Conservation (phyloP, 2,888 invertebrate genomes). For the Clitarchus hookeri region DNA sequence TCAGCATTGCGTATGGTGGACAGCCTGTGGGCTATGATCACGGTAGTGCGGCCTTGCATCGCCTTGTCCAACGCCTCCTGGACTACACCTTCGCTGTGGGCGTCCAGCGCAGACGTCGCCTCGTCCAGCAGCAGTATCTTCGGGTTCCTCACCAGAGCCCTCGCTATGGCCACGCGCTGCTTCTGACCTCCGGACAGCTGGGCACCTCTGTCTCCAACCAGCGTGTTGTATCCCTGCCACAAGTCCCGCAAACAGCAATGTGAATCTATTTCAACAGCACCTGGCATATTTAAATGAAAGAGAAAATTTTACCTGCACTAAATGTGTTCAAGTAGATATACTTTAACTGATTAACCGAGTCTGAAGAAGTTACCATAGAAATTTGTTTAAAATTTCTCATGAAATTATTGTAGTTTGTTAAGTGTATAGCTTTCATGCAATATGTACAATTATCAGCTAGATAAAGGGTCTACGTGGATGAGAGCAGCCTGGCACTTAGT, state of each 20-base stretch:
- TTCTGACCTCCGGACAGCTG: slow-evolving; percentile 84
- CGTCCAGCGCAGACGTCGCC: slow-evolving; percentile 84
- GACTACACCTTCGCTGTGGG: slow-evolving; percentile 75
- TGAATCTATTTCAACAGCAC: too few relatives aligned
- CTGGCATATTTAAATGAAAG: too few relatives aligned
- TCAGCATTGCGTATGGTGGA: slow-evolving; percentile 85
- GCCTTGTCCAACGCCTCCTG: slow-evolving; percentile 87
- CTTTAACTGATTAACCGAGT: too few relatives aligned
- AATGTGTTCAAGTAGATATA: too few relatives aligned
- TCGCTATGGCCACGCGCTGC: slow-evolving; percentile 83
- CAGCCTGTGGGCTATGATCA: slow-evolving; percentile 85
- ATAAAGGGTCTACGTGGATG: too few relatives aligned
- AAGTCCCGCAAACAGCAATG: neutral
- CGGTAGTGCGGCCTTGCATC: slow-evolving; percentile 78
- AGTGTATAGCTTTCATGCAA: too few relatives aligned
- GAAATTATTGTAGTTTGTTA: too few relatives aligned
- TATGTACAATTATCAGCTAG: too few relatives aligned
- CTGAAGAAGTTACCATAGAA: too few relatives aligned
- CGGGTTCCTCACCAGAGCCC: slow-evolving; percentile 79
- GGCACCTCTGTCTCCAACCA: slow-evolving; percentile 67
- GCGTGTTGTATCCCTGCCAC: slow-evolving; percentile 70
- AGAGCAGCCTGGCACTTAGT: too few relatives aligned
- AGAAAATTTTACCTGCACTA: too few relatives aligned
- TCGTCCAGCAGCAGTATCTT: slow-evolving; percentile 79
- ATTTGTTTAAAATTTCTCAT: too few relatives aligned